phyloP scores from a whole-genome alignment of 1,140 invertebrate genomes.

The Trichonephila inaurata region DNA sequence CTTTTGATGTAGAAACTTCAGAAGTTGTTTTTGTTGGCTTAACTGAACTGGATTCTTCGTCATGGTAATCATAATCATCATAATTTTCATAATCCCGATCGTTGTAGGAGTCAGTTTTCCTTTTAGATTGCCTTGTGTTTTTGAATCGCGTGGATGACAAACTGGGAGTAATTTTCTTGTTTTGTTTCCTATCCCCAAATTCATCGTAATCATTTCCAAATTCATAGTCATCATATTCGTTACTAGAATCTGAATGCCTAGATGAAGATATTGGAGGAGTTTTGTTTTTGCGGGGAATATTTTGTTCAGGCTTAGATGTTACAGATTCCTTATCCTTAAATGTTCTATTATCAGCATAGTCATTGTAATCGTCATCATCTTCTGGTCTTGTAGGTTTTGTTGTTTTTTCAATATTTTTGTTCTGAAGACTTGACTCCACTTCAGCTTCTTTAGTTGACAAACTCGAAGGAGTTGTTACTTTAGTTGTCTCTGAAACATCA shows the following conservation, averaged over 20 bases:
- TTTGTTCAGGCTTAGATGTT: slow-evolving; percentile 56
- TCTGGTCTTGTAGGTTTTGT: slow-evolving; percentile 33
- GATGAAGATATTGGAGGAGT: slow-evolving; percentile 53
- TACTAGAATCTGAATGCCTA: slow-evolving; percentile 36
- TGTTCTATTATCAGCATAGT: slow-evolving; percentile 60
- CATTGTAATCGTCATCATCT: slow-evolving; percentile 56
- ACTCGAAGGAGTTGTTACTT: background rate
- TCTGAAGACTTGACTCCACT: background rate
- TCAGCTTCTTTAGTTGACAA: background rate
- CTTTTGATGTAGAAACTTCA: slow-evolving; percentile 38
- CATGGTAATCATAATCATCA: slow-evolving; percentile 75
- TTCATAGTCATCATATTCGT: slow-evolving; percentile 72
- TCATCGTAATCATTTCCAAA: slow-evolving; percentile 72
- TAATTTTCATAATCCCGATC: slow-evolving; percentile 72
- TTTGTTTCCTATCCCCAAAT: slow-evolving; percentile 50
- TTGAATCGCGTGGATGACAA: slow-evolving; percentile 50
- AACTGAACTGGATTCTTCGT: background rate
- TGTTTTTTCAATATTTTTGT: background rate
- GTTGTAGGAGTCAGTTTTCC: slow-evolving; percentile 26
- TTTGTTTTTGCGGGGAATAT: slow-evolving; percentile 38
- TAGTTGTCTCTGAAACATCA: background rate
- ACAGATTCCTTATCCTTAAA: slow-evolving; percentile 72
- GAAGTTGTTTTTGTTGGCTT: background rate
- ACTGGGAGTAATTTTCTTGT: slow-evolving; percentile 59
- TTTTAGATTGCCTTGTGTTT: slow-evolving; percentile 60